Percentiles rank a stretch among this genome's conserved stretches.
Conservation (phyloP, 2,888 invertebrate genomes). For the Eilema caniola region DNA sequence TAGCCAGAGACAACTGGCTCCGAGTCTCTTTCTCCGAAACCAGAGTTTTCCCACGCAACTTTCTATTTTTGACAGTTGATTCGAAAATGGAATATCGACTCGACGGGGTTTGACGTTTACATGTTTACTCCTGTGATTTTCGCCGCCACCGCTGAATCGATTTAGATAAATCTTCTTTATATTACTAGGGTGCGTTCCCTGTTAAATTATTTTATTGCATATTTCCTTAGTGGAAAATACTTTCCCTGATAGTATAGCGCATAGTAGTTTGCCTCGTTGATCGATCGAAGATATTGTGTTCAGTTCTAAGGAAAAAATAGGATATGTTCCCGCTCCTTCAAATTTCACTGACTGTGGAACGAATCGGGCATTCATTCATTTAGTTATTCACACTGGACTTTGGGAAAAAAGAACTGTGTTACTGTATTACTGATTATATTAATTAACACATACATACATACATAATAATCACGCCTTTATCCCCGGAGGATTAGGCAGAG, state of each 20-base stretch:
- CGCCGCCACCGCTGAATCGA: conserved; percentile 15
- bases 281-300: background rate
- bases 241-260: conserved; percentile 11
- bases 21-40: background rate
- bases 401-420: too few relatives aligned
- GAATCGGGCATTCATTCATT: background rate
- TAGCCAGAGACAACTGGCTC: background rate
- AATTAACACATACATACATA: too few relatives aligned
- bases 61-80: conserved; percentile 51
- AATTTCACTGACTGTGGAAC: background rate
- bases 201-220: conserved; percentile 20
- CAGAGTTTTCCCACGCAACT: conserved; percentile 56
- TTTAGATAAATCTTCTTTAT: conserved; percentile 24
- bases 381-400: background rate
- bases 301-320: background rate
- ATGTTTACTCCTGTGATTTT: conserved; percentile 47
- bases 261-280: background rate
- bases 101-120: conserved; percentile 42
- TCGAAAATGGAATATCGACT: conserved; percentile 33
- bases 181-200: conserved; percentile 15
- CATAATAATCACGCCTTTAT: too few relatives aligned
- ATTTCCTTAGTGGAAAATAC: conserved; percentile 12
- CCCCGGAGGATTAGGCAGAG: too few relatives aligned
- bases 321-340: background rate
- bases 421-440: too few relatives aligned